These are phyloP conservation scores for Phocoena phocoena DNA, from an alignment of 2,113 vertebrate species.

Conservation along the genomic window DNA sequence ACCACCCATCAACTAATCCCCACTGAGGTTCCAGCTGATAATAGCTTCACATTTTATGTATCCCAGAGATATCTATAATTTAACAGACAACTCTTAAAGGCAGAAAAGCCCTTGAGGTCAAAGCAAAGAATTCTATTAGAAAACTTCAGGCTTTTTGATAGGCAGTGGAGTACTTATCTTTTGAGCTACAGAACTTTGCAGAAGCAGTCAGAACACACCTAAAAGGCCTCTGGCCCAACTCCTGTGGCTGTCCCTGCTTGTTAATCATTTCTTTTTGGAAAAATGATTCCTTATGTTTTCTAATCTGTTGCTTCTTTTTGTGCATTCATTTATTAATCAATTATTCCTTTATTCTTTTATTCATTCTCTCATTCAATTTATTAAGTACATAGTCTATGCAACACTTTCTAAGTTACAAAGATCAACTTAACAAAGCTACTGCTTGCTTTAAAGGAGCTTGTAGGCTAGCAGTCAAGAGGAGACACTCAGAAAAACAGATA, in stretches of 20 bases:
- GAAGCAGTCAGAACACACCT: not conserved
- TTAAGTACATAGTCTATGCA: not conserved
- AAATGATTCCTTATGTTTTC: not conserved
- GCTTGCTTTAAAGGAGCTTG: not conserved
- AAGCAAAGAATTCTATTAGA: constrained; percentile 70
- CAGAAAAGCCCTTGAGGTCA: constrained; percentile 58
- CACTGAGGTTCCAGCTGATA: constrained; percentile 36
- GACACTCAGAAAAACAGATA: not conserved
- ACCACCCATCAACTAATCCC: constrained; percentile 42
- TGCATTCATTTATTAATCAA: not conserved
- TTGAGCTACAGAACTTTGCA: constrained; percentile 12
- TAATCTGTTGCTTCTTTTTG: not conserved
- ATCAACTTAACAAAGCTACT: not conserved
- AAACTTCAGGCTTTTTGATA: constrained; percentile 44
- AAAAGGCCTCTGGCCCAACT: not conserved
- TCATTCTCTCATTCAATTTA: not conserved
- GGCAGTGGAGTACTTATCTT: constrained; percentile 13
- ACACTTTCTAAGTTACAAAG: not conserved
- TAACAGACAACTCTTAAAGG: constrained; percentile 62
- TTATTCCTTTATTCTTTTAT: not conserved
- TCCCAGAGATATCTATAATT: constrained; percentile 69
- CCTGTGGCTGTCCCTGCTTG: not conserved
- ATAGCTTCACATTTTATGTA: constrained; percentile 66
- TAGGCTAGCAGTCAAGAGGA: not conserved
- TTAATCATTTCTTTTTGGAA: not conserved